Percentiles rank a stretch among this genome's conserved stretches.
These are phyloP conservation scores for Phytoseiulus persimilis DNA, from an alignment of 2,888 invertebrate species.

Conservation along the genomic window DNA sequence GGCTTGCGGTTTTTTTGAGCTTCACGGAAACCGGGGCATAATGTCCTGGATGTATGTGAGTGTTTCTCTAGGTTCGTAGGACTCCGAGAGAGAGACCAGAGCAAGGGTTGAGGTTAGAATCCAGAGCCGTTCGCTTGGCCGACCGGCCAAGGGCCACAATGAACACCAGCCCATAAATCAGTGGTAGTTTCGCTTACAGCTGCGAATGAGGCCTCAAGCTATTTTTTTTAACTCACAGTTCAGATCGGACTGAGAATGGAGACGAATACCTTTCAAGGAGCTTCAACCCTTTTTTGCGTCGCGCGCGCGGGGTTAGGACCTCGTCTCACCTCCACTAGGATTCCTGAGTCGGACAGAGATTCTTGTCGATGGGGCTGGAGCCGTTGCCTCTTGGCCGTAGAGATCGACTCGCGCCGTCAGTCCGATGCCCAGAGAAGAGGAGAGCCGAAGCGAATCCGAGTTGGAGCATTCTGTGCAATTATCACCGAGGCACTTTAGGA, in stretches of 20 bases:
- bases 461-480: no score
- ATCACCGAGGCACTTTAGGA: no score
- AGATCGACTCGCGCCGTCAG: no score
- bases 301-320: not conserved
- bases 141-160: not conserved
- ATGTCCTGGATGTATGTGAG: not conserved
- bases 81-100: not conserved
- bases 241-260: not conserved
- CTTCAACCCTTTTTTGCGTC: not conserved
- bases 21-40: slow-evolving; percentile 5
- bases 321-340: not conserved
- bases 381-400: no score
- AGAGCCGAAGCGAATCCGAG: no score
- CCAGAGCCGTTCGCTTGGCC: not conserved
- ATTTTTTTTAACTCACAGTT: not conserved
- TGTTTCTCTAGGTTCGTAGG: not conserved
- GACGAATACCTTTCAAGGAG: not conserved
- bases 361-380: not conserved
- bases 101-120: slow-evolving; percentile 5
- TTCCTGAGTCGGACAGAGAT: not conserved
- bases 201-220: not conserved
- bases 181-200: slow-evolving; percentile 5
- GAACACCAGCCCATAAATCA: not conserved
- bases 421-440: no score
- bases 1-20: not conserved